phyloP scores from a whole-genome alignment of 23 tunicate species.

The Diplosoma virens region DNA sequence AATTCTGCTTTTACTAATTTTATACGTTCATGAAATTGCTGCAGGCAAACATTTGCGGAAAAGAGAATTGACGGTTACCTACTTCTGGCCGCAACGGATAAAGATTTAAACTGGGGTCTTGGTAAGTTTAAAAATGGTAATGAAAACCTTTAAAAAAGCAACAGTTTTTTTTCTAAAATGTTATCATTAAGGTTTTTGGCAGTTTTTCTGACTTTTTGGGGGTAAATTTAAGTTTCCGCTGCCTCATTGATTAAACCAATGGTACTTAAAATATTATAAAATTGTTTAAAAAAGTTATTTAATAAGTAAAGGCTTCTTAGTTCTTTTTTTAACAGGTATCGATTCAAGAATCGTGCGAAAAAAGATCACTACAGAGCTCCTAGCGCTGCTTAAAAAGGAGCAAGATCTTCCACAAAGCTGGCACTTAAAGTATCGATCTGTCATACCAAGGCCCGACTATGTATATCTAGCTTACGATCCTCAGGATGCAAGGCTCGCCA shows the following conservation, averaged over 20 bases:
- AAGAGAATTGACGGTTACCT: constrained; percentile 52
- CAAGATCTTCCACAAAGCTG: constrained; percentile 43
- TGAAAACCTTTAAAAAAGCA: too few relatives aligned
- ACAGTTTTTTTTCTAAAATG: too few relatives aligned
- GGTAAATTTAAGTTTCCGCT: too few relatives aligned
- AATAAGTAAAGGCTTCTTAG: too few relatives aligned
- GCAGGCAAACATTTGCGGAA: constrained; percentile 65
- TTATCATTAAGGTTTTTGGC: too few relatives aligned
- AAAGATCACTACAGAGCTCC: constrained; percentile 38
- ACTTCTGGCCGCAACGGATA: constrained; percentile 47
- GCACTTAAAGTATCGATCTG: constrained; percentile 53
- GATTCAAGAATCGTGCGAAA: constrained; percentile 63
- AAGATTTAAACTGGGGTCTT: constrained; percentile 55
- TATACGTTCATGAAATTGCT: too few relatives aligned
- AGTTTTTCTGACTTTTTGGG: too few relatives aligned
- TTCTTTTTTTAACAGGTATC: too few relatives aligned
- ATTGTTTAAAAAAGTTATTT: too few relatives aligned
- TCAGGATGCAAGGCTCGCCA: constrained; percentile 57
- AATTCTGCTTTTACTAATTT: too few relatives aligned
- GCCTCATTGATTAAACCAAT: too few relatives aligned
- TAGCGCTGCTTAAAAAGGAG: constrained; percentile 41
- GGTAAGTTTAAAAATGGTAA: constrained; percentile 40
- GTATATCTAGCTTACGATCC: constrained; percentile 73
- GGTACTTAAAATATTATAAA: too few relatives aligned
- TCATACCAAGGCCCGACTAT: constrained; percentile 28